phyloP scores from a whole-genome alignment of 2,888 invertebrate species.

The Cheilosia pagana region DNA sequence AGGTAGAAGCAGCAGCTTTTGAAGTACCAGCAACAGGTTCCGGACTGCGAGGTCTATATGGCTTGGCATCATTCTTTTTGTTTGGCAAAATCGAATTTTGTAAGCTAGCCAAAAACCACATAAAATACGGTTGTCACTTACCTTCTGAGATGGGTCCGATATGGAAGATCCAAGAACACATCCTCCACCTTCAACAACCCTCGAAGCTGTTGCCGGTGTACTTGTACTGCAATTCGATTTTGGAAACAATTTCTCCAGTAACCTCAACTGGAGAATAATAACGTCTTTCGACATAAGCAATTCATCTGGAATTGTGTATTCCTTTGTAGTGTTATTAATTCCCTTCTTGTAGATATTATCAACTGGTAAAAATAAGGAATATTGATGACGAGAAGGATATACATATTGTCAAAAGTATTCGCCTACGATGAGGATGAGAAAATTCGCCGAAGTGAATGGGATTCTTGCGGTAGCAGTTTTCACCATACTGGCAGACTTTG shows the following conservation, averaged over 20 bases:
- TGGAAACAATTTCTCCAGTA: slow-evolving; percentile 83
- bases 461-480: slow-evolving; percentile 92
- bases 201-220: neutral
- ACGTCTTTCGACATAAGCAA: slow-evolving; percentile 84
- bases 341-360: slow-evolving; percentile 86
- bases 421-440: slow-evolving; percentile 90
- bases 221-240: slow-evolving; percentile 42
- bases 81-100: neutral
- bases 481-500: slow-evolving; percentile 89
- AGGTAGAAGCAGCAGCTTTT: slow-evolving; percentile 15
- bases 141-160: slow-evolving; percentile 29
- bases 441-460: slow-evolving; percentile 93
- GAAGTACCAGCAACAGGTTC: slow-evolving; percentile 65
- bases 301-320: slow-evolving; percentile 85
- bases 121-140: neutral
- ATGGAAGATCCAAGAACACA: slow-evolving; percentile 59
- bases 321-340: slow-evolving; percentile 80
- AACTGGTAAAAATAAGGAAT: slow-evolving; percentile 84
- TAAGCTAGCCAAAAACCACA: neutral
- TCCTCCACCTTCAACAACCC: slow-evolving; percentile 25
- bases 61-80: neutral
- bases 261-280: slow-evolving; percentile 87
- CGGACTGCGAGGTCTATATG: slow-evolving; percentile 41
- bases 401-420: no score
- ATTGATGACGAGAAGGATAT: slow-evolving; percentile 11